A percentile compares a stretch with the other conserved stretches of the same genome.
Conservation (phyloP, 2,888 invertebrate species). For the Hipparchia sbordonii region DNA sequence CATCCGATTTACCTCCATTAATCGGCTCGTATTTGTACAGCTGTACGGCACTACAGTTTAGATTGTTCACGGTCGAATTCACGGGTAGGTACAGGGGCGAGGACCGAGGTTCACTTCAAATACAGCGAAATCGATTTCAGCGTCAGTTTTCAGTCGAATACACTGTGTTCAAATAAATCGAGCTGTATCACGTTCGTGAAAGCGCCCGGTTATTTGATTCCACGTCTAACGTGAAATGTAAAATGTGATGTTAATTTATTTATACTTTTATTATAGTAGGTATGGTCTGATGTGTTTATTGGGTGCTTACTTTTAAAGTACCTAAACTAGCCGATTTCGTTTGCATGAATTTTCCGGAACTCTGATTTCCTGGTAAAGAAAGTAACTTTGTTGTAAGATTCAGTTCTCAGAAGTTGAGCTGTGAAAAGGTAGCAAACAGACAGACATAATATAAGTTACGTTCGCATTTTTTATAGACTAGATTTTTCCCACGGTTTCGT, state of each 20-base stretch:
- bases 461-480: no score
- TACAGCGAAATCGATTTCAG: slow-evolving; percentile 44
- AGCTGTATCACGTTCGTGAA: slow-evolving; percentile 37
- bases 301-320: slow-evolving; percentile 1
- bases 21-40: neutral
- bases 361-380: no score
- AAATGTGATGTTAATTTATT: slow-evolving; percentile 27
- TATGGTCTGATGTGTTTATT: neutral
- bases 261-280: neutral
- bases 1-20: neutral
- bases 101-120: slow-evolving; percentile 43
- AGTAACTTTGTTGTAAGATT: no score
- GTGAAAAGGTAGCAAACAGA: no score
- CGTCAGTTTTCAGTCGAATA: slow-evolving; percentile 45
- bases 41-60: slow-evolving; percentile 5
- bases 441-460: no score
- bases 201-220: slow-evolving; percentile 43
- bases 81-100: slow-evolving; percentile 36
- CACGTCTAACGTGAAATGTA: slow-evolving; percentile 38
- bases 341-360: no score
- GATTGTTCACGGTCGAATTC: slow-evolving; percentile 41
- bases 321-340: neutral
- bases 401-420: no score
- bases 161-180: slow-evolving; percentile 47
- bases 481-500: no score